Percentiles rank a stretch among this genome's conserved stretches.
phyloP scores from a whole-genome alignment of 2,888 invertebrate genomes.

The Xestobium rufovillosum region DNA sequence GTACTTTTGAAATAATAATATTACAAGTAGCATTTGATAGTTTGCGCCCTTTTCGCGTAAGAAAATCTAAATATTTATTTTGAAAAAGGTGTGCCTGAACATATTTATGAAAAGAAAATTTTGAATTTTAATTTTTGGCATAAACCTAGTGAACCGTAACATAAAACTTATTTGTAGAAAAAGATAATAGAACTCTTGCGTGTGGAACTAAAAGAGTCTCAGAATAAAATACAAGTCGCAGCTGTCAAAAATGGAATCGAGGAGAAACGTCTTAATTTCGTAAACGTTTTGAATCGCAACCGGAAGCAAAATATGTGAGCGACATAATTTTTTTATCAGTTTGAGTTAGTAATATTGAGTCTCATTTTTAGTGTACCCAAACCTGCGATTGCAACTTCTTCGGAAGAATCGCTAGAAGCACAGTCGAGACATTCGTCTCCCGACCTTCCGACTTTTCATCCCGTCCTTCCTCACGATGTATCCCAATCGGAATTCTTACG shows the following conservation, averaged over 20 bases:
- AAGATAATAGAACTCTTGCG: slow-evolving; percentile 35
- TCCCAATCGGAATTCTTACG: slow-evolving; percentile 42
- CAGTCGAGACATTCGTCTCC: slow-evolving; percentile 32
- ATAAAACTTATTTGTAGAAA: slow-evolving; percentile 30
- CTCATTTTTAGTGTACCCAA: slow-evolving; percentile 28
- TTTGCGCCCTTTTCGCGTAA: too few relatives aligned
- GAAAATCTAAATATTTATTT: too few relatives aligned
- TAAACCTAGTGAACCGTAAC: too few relatives aligned
- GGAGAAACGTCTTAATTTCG: slow-evolving; percentile 36
- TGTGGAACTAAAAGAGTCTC: slow-evolving; percentile 36
- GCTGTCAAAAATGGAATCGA: slow-evolving; percentile 35
- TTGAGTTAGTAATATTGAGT: slow-evolving; percentile 14
- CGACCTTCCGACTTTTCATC: slow-evolving; percentile 29
- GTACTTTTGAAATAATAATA: too few relatives aligned
- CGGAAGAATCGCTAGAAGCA: slow-evolving; percentile 38
- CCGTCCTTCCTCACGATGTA: slow-evolving; percentile 37
- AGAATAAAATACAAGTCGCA: slow-evolving; percentile 34
- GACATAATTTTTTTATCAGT: slow-evolving; percentile 10
- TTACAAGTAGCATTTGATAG: too few relatives aligned
- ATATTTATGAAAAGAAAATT: too few relatives aligned
- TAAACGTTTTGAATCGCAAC: slow-evolving; percentile 36
- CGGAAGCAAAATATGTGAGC: slow-evolving; percentile 43
- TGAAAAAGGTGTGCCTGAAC: too few relatives aligned
- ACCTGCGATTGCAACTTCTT: slow-evolving; percentile 34
- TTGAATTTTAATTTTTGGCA: too few relatives aligned